Evolutionary conservation across 2,113 vertebrate species (phyloP), one percentile per base, ranked within the genome.

Genomic region (Plotosus lineatus): DNA sequence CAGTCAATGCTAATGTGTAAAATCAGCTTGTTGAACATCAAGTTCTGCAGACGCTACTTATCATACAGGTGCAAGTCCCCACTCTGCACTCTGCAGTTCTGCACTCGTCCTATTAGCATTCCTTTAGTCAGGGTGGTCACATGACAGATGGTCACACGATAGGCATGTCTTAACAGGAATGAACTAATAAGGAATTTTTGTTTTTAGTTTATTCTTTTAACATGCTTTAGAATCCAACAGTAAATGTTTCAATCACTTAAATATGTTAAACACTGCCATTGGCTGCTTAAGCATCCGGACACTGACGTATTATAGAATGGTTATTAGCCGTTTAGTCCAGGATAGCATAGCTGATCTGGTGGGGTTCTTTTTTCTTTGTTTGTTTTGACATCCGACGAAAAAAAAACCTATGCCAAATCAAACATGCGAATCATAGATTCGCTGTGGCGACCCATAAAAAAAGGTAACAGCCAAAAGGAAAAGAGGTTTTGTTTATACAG

Each of bases 11-110:
- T n/a, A n/a, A n/a, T n/a, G n/a, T n/a, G n/a, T n/a, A 31, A 69
- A 26, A 75, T 71, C 33, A 65, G 50, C 77, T 26, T 50, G 8
- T 75, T 72, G 60, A 73, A 48, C 36, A 33, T 51, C 80, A 71
- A 77, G 66, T 66, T 77, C 40, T 55, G 36, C 51, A 50, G 74
- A 21, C 38, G 17, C 56, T 84, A 78, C 56, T 82, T 83, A 86
- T 82, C 80, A 86, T 84, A 84, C 83, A 86, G 80, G 77, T 86
- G 85, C 65, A 53, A 28, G 31, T 73, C 69, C 51, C n/a, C n/a
- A n/a, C 23, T 21, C 12, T 44, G 28, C 48, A 33, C 17, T 38
- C 33, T 69, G n/a, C 33, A 68, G 23, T 44, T 36, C 58, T 66
- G 7, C 23, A 48, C 50, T 56, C 3, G 28, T 77, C 33, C 38